Base-by-base conservation (phyloP, 1,140 invertebrate genomes). In the Leptopilina clavipes region DNA sequence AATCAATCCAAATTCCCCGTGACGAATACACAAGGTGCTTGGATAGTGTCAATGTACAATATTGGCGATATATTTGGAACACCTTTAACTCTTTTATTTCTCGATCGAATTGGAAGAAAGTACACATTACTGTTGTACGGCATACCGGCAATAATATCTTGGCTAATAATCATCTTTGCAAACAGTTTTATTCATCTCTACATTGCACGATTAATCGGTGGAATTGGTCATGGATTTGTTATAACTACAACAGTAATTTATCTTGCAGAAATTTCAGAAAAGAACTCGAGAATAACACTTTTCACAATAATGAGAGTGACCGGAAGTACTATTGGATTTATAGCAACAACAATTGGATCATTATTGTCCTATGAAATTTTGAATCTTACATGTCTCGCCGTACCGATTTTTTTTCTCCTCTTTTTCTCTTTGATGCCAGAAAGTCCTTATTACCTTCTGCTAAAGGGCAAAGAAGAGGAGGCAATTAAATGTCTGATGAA, bases 391-490 rank as follows among this genome's bases (percentile, higher is more conserved):
- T 91, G 90, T 18, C 82, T 91, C 0, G 18, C 88, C 3, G 81
- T 93, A 19, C 91, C 92, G 0, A 85, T 93, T 1, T 79, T 94
- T 1, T 93, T 94, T 78, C 88, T 94, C 5, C 77, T 93, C 1
- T 92, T 92, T 0, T 94, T 95, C 86, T 90, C 91, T 54, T 93
- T 93, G 76, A 93, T 95, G 90, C 95, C 95, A 0, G 95, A 96
- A 89, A 94, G 95, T 11, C 95, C 95, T 0, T 93, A 95, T 80
- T 95, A 93, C 81, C 95, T 93, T 84, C 86, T 94, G 0, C 92
- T 92, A 73, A 91, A 91, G 22, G 91, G 92, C 12, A 85, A 91
- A 19, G 88, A 91, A n/a, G 90, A 92, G 11, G 91, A 93, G 75
- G 95, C 95, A 0, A 89, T 91, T 18, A 85, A 89, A 70, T 92